These are phyloP conservation scores for Philotrypesis tridentata DNA, from an alignment of 1,140 invertebrate genomes.

Conservation along the genomic window DNA sequence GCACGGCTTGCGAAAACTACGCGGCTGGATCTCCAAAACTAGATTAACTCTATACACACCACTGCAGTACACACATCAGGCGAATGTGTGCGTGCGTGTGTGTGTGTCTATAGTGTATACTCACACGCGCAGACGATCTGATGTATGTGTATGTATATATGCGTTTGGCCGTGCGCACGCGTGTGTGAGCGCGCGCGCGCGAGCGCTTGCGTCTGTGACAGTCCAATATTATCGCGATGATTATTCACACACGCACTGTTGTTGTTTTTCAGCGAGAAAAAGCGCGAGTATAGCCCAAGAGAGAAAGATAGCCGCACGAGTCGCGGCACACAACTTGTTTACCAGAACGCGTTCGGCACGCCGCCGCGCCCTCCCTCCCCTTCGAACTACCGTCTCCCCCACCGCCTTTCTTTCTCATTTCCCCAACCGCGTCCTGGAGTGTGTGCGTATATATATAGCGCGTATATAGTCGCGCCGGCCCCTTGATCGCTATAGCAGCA, in stretches of 20 bases:
- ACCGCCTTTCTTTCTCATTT: conserved; percentile 22
- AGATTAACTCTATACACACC: background rate
- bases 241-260: background rate
- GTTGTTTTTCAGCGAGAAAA: conserved; percentile 4
- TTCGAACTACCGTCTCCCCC: conserved; percentile 47
- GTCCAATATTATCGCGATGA: background rate
- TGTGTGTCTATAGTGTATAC: too few species aligned
- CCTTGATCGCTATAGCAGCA: background rate
- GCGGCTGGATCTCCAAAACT: background rate
- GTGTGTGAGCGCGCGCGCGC: too few species aligned
- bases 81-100: too few species aligned
- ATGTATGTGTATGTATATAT: background rate
- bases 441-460: too few species aligned
- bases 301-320: conserved; percentile 57
- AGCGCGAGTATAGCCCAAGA: background rate
- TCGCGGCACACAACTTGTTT: conserved; percentile 65
- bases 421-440: conserved; percentile 30
- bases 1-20: background rate
- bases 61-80: background rate
- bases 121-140: background rate
- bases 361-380: conserved; percentile 61
- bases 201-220: background rate
- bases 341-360: conserved; percentile 69
- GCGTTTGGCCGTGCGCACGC: too few species aligned
- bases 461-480: background rate